Percentiles rank a stretch among this genome's conserved stretches.
These are phyloP conservation scores for Tragelaphus buxtoni DNA, from an alignment of 2,113 vertebrate species.

Conservation along the genomic window DNA sequence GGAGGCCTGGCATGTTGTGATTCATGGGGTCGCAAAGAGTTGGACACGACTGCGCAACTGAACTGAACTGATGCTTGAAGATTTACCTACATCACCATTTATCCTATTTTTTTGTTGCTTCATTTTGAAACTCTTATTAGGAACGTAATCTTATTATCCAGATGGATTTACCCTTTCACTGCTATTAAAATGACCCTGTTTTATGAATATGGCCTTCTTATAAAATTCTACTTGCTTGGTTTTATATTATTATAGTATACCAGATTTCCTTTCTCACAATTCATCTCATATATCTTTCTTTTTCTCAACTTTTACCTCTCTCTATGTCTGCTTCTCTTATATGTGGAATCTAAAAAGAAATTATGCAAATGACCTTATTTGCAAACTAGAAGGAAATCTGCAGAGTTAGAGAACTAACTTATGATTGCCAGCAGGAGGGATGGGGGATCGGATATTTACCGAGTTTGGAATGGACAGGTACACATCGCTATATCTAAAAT, in stretches of 20 bases:
- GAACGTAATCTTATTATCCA: background rate
- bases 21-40: too few relatives aligned
- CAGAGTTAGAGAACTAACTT: too few relatives aligned
- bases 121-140: background rate
- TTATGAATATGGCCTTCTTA: background rate
- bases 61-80: background rate
- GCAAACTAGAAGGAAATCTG: too few relatives aligned
- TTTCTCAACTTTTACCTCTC: background rate
- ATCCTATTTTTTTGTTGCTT: background rate
- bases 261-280: background rate
- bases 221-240: background rate
- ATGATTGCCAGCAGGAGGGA: too few relatives aligned
- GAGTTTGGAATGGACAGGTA: too few relatives aligned
- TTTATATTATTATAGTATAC: background rate
- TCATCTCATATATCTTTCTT: background rate
- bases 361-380: too few relatives aligned
- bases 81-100: background rate
- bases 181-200: background rate
- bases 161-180: background rate
- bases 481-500: too few relatives aligned
- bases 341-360: too few relatives aligned
- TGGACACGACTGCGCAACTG: fast-evolving
- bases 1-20: too few relatives aligned
- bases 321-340: background rate
- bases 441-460: too few relatives aligned